Conservation (phyloP, 53 echinoderm and acorn worm species). For the Patiria pectinifera region DNA sequence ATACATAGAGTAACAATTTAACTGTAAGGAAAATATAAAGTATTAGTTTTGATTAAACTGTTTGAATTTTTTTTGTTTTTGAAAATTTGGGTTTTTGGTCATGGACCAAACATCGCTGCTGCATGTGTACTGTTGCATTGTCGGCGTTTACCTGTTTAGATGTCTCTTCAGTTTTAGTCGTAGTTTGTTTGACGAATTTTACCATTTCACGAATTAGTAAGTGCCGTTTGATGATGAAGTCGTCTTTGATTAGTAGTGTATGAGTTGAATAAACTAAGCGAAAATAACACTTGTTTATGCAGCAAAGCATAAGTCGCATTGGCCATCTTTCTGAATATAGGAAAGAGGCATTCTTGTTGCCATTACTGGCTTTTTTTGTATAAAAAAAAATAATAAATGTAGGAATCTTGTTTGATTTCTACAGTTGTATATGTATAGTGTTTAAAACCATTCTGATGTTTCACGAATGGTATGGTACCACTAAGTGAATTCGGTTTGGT, state of each 20-base stretch:
- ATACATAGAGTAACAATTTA: conserved; percentile 29
- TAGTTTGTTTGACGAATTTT: not conserved
- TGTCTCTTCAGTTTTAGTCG: not conserved
- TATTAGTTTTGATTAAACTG: not conserved
- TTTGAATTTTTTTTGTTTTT: not conserved
- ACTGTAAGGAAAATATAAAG: conserved; percentile 8
- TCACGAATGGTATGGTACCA: not conserved
- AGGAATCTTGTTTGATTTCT: not conserved
- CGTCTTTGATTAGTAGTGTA: conserved; percentile 9
- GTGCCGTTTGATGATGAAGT: not conserved
- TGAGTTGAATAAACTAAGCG: not conserved
- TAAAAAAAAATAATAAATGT: not conserved
- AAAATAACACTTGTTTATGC: not conserved
- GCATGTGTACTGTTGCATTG: conserved; percentile 40
- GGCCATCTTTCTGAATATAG: not conserved
- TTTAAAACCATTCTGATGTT: not conserved
- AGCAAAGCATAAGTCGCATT: not conserved
- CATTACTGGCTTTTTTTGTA: not conserved
- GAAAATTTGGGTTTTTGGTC: conserved; percentile 2
- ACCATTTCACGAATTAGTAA: not conserved
- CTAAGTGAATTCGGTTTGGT: not conserved
- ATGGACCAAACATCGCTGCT: conserved; percentile 39
- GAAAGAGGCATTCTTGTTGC: conserved; percentile 2
- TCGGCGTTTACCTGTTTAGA: not conserved
- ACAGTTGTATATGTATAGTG: conserved; percentile 35